phyloP scores from a whole-genome alignment of 2,888 invertebrate species.

The Marronus borbonicus region DNA sequence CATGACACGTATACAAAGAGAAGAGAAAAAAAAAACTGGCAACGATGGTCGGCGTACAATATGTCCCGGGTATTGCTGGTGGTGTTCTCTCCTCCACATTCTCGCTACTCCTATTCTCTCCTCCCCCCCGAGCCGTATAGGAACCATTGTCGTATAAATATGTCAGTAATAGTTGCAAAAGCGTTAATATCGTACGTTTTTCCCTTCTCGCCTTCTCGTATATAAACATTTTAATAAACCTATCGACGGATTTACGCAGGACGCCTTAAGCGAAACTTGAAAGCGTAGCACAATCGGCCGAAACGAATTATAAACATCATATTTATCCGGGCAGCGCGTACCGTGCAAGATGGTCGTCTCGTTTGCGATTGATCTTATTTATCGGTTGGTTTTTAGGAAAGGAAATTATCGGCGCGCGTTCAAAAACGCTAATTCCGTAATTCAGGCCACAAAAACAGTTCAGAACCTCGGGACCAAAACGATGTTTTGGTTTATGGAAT shows the following conservation, averaged over 20 bases:
- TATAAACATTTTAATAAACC: constrained; percentile 46
- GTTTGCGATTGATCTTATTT: constrained; percentile 44
- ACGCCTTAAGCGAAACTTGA: constrained; percentile 40
- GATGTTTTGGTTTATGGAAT: constrained; percentile 23
- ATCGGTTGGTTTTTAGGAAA: constrained; percentile 31
- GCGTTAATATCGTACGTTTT: constrained; percentile 45
- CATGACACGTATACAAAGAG: constrained; percentile 47
- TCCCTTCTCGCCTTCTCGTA: constrained; percentile 4
- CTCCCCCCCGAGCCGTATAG: constrained; percentile 4
- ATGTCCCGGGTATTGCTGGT: constrained; percentile 27
- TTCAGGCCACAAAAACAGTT: constrained; percentile 36
- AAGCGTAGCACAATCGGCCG: constrained; percentile 38
- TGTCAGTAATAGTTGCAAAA: constrained; percentile 50
- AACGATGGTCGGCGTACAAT: constrained; percentile 31
- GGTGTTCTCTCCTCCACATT: background rate
- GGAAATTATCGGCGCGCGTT: constrained; percentile 27
- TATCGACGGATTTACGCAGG: constrained; percentile 39
- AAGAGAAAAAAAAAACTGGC: constrained; percentile 22
- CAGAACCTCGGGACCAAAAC: constrained; percentile 1
- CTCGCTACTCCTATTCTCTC: constrained; percentile 19
- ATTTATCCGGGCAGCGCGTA: constrained; percentile 29
- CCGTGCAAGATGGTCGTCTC: constrained; percentile 30
- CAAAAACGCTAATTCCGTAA: constrained; percentile 37
- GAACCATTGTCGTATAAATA: constrained; percentile 50
- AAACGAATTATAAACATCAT: constrained; percentile 42